Conservation (phyloP, 2,797 vertebrate species). For the Carduelis carduelis region DNA sequence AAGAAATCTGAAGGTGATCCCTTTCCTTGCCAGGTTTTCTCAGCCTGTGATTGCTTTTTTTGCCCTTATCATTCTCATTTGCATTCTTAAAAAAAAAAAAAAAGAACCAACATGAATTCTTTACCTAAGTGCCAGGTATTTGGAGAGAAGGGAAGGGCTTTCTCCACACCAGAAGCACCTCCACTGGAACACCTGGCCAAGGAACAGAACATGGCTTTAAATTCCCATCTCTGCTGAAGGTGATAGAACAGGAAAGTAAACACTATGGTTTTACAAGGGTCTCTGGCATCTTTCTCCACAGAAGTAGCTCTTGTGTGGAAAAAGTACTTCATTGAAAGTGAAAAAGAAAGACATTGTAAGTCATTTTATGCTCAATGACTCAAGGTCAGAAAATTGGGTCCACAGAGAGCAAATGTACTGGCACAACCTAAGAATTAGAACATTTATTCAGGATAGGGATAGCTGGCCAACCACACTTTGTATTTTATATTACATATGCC, state of each 20-base stretch:
- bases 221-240: background rate
- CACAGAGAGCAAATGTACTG: background rate
- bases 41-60: background rate
- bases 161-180: background rate
- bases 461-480: background rate
- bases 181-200: background rate
- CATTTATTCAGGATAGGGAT: background rate
- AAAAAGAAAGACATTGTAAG: background rate
- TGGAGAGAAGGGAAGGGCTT: background rate
- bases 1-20: background rate
- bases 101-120: background rate
- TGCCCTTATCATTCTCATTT: background rate
- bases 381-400: background rate
- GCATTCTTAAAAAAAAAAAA: background rate
- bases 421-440: background rate
- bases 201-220: background rate
- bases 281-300: background rate
- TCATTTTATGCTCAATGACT: background rate
- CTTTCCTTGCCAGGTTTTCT: slow-evolving; percentile 1
- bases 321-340: background rate
- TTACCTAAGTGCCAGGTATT: background rate
- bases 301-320: background rate
- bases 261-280: background rate
- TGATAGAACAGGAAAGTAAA: background rate
- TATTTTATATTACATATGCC: background rate